Percentiles rank a stretch among this genome's conserved stretches.
Conservation (phyloP, 2,797 vertebrate genomes). For the Gymnocypris eckloni region DNA sequence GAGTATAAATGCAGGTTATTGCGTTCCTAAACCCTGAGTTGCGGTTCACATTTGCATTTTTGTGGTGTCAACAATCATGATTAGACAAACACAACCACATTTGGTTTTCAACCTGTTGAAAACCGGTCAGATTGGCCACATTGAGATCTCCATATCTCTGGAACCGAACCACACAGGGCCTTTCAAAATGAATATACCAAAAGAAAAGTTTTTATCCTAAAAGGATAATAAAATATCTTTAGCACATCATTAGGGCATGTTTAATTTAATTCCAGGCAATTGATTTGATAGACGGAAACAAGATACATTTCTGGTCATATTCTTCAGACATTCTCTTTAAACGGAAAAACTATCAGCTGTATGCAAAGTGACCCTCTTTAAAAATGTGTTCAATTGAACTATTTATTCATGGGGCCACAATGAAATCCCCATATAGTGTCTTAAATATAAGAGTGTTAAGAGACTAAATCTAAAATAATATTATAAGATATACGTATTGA, state of each 20-base stretch:
- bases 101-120: not conserved
- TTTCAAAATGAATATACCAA: not conserved
- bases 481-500: not conserved
- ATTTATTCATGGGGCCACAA: not conserved
- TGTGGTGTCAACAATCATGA: not conserved
- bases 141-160: not conserved
- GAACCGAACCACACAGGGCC: not conserved
- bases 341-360: not conserved
- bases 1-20: not conserved
- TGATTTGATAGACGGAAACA: not conserved
- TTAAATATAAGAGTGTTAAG: not conserved
- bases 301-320: not conserved
- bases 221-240: not conserved
- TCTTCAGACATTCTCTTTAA: not conserved
- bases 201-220: not conserved
- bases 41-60: not conserved
- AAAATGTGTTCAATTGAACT: not conserved
- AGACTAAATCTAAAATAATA: not conserved
- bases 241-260: not conserved
- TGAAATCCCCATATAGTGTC: not conserved
- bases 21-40: not conserved
- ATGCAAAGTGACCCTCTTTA: not conserved
- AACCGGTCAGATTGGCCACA: not conserved
- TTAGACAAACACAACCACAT: not conserved
- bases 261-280: not conserved